Evolutionary conservation across 1,140 invertebrate genomes (phyloP).

Genomic region (Orchesella cincta): DNA sequence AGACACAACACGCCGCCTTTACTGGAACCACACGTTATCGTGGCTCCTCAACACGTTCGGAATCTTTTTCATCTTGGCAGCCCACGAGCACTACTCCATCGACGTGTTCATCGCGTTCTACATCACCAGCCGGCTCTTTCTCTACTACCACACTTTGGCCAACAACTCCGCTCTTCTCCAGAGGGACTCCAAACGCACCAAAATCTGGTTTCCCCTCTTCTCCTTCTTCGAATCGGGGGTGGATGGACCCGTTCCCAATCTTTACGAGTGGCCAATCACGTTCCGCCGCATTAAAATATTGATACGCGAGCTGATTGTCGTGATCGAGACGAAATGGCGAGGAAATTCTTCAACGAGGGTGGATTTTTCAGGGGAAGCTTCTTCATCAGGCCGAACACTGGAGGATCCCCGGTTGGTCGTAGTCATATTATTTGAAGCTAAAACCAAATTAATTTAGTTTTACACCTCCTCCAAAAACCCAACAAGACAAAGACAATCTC

Average conservation of each 20-base stretch:
- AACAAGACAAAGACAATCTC: too few species aligned
- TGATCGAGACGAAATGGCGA: conserved; percentile 17
- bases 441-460: too few species aligned
- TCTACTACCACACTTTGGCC: conserved; percentile 96
- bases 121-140: conserved; percentile 91
- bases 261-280: conserved; percentile 74
- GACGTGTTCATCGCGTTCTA: conserved; percentile 99
- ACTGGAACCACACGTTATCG: conserved; percentile 89
- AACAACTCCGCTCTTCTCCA: conserved; percentile 91
- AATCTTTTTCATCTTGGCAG: conserved; percentile 97
- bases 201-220: conserved; percentile 79
- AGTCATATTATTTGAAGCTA: too few species aligned
- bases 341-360: conserved; percentile 27
- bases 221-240: conserved; percentile 93
- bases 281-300: conserved; percentile 48
- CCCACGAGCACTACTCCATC: conserved; percentile 99
- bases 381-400: conserved; percentile 23
- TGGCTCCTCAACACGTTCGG: conserved; percentile 99
- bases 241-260: conserved; percentile 92
- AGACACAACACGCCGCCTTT: conserved; percentile 94
- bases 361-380: conserved; percentile 11
- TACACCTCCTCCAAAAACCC: too few species aligned
- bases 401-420: too few species aligned
- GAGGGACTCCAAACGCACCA: conserved; percentile 76
- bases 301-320: conserved; percentile 13